A percentile compares a stretch with the other conserved stretches of the same genome.
Conservation (phyloP, 2,797 vertebrate species). For the Sphenopsis melanotis region DNA sequence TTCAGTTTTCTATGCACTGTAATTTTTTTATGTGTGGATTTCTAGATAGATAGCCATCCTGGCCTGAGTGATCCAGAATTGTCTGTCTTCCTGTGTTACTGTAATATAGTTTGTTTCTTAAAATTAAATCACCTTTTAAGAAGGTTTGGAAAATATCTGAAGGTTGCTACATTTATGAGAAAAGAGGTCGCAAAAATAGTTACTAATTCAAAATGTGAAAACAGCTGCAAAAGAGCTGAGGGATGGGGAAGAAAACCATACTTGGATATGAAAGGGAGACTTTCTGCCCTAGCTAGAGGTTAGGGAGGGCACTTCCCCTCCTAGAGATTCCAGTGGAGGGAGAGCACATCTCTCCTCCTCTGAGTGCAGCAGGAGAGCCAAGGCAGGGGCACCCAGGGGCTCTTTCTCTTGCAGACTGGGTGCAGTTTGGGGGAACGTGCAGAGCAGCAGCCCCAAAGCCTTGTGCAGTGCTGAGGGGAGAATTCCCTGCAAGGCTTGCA, state of each 20-base stretch:
- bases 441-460: background rate
- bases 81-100: background rate
- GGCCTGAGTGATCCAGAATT: background rate
- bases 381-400: background rate
- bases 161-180: background rate
- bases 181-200: background rate
- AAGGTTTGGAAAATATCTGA: background rate
- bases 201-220: background rate
- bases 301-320: background rate
- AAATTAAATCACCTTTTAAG: background rate
- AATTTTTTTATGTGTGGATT: background rate
- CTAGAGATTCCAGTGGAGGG: background rate
- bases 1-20: background rate
- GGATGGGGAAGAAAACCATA: background rate
- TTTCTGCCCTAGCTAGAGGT: background rate
- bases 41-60: background rate
- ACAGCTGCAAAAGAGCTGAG: background rate
- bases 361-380: background rate
- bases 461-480: background rate
- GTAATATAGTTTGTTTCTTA: background rate
- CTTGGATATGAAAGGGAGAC: background rate
- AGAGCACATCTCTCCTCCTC: background rate
- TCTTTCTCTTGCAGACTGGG: background rate
- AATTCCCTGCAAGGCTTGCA: background rate
- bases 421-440: rapidly evolving